Conservation (phyloP, 1,140 invertebrate genomes). For the Drosophila biarmipes region DNA sequence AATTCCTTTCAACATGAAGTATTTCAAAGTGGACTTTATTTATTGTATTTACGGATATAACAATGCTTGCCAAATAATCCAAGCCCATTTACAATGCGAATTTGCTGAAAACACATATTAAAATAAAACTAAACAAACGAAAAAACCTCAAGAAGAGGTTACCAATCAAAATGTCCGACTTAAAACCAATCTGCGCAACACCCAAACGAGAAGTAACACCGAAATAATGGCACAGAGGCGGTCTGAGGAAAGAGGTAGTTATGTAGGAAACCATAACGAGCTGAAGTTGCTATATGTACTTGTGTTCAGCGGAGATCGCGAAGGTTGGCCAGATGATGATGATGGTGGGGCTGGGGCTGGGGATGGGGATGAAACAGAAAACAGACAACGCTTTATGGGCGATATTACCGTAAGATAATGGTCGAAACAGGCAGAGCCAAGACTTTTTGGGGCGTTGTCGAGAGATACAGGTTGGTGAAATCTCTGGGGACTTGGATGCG, state of each 20-base stretch:
- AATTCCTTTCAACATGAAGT: too few relatives aligned
- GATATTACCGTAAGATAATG: conserved; percentile 81
- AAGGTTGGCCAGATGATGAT: conserved; percentile 47
- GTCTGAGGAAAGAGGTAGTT: conserved; percentile 18
- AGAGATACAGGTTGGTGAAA: conserved; percentile 62
- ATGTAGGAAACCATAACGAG: conserved; percentile 72
- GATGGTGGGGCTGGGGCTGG: conserved; percentile 23
- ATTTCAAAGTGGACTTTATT: background rate
- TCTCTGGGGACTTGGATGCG: conserved; percentile 26
- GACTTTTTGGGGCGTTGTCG: conserved; percentile 42
- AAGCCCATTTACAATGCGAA: conserved; percentile 17
- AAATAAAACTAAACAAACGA: conserved; percentile 8
- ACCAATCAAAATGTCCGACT: conserved; percentile 54
- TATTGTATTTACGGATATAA: too few relatives aligned
- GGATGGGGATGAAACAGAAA: conserved; percentile 19
- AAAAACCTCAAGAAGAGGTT: conserved; percentile 23
- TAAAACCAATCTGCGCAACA: conserved; percentile 59
- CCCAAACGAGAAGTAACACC: conserved; percentile 58
- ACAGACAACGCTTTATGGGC: conserved; percentile 64
- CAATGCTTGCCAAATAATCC: background rate
- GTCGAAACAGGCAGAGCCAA: conserved; percentile 29
- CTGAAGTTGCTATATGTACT: conserved; percentile 57
- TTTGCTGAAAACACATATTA: conserved; percentile 12
- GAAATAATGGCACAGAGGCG: conserved; percentile 32
- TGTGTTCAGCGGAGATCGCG: conserved; percentile 38